A percentile compares a stretch with the other conserved stretches of the same genome.
Conservation (phyloP, 2,888 invertebrate genomes). For the Scaeva pyrastri region DNA sequence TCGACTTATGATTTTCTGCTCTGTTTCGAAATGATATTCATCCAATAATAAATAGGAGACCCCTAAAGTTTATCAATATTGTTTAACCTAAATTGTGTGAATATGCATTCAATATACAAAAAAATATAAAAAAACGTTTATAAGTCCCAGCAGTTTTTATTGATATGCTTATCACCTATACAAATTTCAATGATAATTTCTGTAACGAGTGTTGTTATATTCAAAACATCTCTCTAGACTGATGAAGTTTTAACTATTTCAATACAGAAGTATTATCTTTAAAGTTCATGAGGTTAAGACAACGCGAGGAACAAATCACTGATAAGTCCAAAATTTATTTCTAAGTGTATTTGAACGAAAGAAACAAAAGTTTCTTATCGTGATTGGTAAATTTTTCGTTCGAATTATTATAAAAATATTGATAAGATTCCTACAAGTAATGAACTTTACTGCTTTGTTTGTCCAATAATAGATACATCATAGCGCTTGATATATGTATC, state of each 20-base stretch:
- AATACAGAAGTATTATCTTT: conserved; percentile 64
- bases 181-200: conserved; percentile 65
- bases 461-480: conserved; percentile 52
- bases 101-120: conserved; percentile 54
- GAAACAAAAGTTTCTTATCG: conserved; percentile 66
- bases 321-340: conserved; percentile 67
- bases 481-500: conserved; percentile 44
- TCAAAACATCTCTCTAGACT: conserved; percentile 46
- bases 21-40: conserved; percentile 72
- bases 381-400: conserved; percentile 64
- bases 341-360: conserved; percentile 60
- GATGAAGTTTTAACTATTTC: conserved; percentile 73
- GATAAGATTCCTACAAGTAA: conserved; percentile 58
- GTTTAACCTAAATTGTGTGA: conserved; percentile 75
- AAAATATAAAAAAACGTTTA: conserved; percentile 20
- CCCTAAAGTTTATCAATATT: conserved; percentile 76
- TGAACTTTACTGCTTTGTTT: conserved; percentile 54
- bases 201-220: conserved; percentile 37
- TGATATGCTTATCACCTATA: conserved; percentile 61
- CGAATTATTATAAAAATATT: conserved; percentile 46
- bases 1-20: conserved; percentile 63
- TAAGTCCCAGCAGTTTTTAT: conserved; percentile 43
- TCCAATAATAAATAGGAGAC: conserved; percentile 76
- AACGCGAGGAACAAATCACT: conserved; percentile 41
- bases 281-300: conserved; percentile 67